These are phyloP conservation scores for Cheilosia scutellata DNA, from an alignment of 2,888 invertebrate species.

Conservation along the genomic window DNA sequence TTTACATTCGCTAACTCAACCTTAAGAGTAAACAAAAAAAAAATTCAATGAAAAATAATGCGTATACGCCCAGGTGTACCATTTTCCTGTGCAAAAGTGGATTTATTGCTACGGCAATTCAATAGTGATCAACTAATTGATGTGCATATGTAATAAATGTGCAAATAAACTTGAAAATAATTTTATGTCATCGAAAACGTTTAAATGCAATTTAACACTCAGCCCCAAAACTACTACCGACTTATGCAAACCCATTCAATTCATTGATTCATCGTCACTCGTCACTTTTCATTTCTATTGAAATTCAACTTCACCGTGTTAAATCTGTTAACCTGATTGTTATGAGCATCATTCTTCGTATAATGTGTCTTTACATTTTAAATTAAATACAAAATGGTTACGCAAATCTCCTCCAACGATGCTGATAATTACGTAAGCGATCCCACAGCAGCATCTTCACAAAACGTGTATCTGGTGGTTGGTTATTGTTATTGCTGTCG, in stretches of 20 bases:
- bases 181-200: conserved; percentile 4
- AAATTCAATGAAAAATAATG: not conserved
- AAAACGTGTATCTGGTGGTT: conserved; percentile 30
- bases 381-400: conserved; percentile 34
- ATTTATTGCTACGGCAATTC: conserved; percentile 10
- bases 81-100: not conserved
- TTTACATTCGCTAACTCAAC: not conserved
- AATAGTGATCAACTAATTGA: not conserved
- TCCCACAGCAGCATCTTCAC: conserved; percentile 6
- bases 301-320: conserved; percentile 21
- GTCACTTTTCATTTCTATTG: conserved; percentile 43
- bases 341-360: not conserved
- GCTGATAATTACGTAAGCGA: conserved; percentile 42
- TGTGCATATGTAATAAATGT: not conserved
- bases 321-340: conserved; percentile 31
- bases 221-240: not conserved
- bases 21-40: not conserved
- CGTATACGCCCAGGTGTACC: conserved; percentile 29
- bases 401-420: conserved; percentile 25
- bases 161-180: not conserved
- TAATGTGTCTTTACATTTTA: not conserved
- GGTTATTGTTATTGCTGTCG: conserved; percentile 3
- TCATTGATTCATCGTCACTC: conserved; percentile 8
- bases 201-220: conserved; percentile 27
- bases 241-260: conserved; percentile 19